Evolutionary conservation across 2,113 vertebrate genomes (phyloP).

Genomic region (Nothocercus nigrocapillus): DNA sequence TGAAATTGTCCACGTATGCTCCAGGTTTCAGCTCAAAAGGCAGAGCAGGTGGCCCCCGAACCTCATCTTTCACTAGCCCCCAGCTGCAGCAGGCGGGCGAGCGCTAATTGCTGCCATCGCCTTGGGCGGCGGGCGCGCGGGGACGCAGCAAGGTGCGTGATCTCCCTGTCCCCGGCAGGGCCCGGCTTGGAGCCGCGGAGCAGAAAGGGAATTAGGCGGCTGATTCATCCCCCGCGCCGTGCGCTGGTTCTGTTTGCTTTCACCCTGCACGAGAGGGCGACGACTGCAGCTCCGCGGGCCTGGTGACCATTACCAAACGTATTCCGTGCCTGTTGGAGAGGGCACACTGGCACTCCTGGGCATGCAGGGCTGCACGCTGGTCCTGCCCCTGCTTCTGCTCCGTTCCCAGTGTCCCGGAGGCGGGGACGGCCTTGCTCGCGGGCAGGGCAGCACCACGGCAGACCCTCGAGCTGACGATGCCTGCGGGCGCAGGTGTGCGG

Average conservation of each 20-base stretch:
- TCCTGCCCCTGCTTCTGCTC: too few species aligned
- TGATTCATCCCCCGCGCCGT: neutral
- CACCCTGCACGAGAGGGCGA: neutral
- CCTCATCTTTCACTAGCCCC: slow-evolving; percentile 24
- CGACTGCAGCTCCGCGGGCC: neutral
- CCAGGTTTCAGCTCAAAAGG: neutral
- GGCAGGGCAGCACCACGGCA: neutral
- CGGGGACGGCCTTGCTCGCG: too few species aligned
- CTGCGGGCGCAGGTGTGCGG: rapidly evolving
- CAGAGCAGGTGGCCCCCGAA: slow-evolving; percentile 5
- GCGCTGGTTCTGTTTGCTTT: neutral
- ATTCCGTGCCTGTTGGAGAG: neutral
- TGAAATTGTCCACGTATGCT: neutral
- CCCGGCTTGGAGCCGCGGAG: neutral
- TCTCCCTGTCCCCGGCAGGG: neutral
- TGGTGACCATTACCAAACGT: neutral
- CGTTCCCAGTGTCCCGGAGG: rapidly evolving
- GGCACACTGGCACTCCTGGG: too few species aligned
- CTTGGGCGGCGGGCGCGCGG: neutral
- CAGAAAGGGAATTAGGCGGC: neutral
- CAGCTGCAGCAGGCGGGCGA: neutral
- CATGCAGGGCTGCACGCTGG: too few species aligned
- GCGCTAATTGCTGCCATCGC: slow-evolving; percentile 2
- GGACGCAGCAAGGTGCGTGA: neutral
- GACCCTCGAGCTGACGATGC: neutral